Base-by-base conservation (phyloP, 1,140 invertebrate species). In the Drosophila equinoxialis region DNA sequence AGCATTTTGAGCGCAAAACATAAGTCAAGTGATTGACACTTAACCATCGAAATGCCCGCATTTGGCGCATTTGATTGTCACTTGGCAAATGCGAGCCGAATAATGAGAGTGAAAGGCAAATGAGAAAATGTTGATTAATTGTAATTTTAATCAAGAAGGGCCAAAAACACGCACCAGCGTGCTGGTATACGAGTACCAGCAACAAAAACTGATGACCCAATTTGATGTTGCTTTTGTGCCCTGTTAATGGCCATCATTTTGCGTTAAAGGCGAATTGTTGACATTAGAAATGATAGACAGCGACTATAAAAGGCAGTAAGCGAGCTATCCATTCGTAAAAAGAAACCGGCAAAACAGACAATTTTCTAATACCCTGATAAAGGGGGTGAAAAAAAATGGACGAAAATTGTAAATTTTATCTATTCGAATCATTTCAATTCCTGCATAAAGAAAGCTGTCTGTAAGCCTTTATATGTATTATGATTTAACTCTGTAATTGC, bases 41-140 rank as follows among this genome's bases (percentile, higher is more conserved):
- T 45, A 58, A 75, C 61, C 54, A 68, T 33, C 39, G 39, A 55
- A 65, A 33, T 20, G 58, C 58, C 23, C 11, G 57, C n/a, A 13
- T n/a, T 59, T 59, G 14, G 33, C 14, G 42, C 37, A 60, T 68
- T 51, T 39, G 45, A 48, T 48, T 48, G 45, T 48, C 45, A 20
- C 14, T 48, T 48, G 14, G 45, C 42, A 45, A 45, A 45, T 45
- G 42, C 8, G n/a, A 45, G 33, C 4, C 57, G 20, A 39, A 64
- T 57, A 74, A 33, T 68, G 73, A 62, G 72, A 63, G 58, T 75
- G 68, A 75, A 75, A 65, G 64, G 64, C 30, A 71, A 74, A 45
- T 60, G 30, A 69, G 67, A 0, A 75, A 65, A 68, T 63, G 62
- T 86, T 81, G 81, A 85, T 85, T 81, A 86, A 85, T 85, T 75